These are phyloP conservation scores for Camponotus vicinus DNA, from an alignment of 1,140 invertebrate genomes.

Conservation along the genomic window DNA sequence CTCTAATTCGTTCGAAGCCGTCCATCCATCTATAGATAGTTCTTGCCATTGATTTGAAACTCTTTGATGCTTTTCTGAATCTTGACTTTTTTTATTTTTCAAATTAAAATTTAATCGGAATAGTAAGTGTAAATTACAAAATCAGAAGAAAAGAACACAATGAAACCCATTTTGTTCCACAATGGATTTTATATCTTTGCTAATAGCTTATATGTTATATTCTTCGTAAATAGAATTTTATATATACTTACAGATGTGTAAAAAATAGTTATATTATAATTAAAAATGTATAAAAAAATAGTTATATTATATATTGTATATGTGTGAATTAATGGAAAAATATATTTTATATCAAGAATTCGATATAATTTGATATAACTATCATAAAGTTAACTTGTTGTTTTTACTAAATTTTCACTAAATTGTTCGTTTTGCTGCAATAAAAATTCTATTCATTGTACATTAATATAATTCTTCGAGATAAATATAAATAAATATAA, in stretches of 20 bases:
- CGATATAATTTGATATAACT: neutral
- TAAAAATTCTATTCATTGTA: constrained; percentile 6
- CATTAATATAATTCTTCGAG: constrained; percentile 14
- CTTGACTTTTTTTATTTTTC: neutral
- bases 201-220: constrained; percentile 17
- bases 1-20: constrained; percentile 82
- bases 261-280: constrained; percentile 32
- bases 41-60: constrained; percentile 36
- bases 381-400: neutral
- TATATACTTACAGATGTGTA: constrained; percentile 17
- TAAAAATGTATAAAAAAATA: constrained; percentile 52
- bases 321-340: constrained; percentile 33
- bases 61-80: constrained; percentile 50
- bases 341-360: neutral
- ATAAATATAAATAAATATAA: neutral
- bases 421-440: neutral
- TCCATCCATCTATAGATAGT: constrained; percentile 64
- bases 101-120: neutral
- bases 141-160: neutral
- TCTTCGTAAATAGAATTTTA: neutral
- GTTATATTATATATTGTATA: neutral
- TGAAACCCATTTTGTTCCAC: neutral
- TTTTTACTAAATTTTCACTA: neutral
- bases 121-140: constrained; percentile 8
- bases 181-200: neutral